phyloP scores from a whole-genome alignment of 2,797 vertebrate genomes.

The Brotula barbata region DNA sequence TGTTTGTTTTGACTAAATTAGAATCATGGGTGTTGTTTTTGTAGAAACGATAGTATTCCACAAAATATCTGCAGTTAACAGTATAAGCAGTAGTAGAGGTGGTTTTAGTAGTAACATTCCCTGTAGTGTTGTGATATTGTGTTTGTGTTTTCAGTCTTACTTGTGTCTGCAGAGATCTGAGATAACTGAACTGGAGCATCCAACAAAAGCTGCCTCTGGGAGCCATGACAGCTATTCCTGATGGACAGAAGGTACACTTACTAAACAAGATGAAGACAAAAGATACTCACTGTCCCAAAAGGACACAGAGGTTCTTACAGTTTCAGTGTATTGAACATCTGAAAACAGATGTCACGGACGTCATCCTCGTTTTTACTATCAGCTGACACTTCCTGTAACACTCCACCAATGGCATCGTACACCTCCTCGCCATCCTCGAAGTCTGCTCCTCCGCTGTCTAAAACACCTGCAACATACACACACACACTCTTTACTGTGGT shows the following conservation, averaged over 20 bases:
- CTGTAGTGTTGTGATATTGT: not conserved
- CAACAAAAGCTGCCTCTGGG: slow-evolving; percentile 82
- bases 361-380: slow-evolving; percentile 91
- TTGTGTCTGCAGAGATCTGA: slow-evolving; percentile 79
- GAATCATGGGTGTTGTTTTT: no score
- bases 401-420: slow-evolving; percentile 91
- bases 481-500: no score
- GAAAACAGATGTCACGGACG: slow-evolving; percentile 88
- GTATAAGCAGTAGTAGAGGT: no score
- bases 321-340: slow-evolving; percentile 92
- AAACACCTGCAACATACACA: slow-evolving; percentile 76
- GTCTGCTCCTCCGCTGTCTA: slow-evolving; percentile 86
- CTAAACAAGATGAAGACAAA: not conserved
- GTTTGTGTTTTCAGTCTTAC: slow-evolving; percentile 69
- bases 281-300: not conserved
- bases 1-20: no score
- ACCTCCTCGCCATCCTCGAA: slow-evolving; percentile 94
- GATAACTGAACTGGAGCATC: slow-evolving; percentile 92
- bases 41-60: no score
- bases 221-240: slow-evolving; percentile 67
- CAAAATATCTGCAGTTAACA: no score
- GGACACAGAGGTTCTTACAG: slow-evolving; percentile 73
- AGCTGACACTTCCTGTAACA: slow-evolving; percentile 88
- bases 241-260: not conserved
- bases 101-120: not conserved